Evolutionary conservation across 2,888 invertebrate genomes (phyloP), one percentile per base, ranked within the genome.

Genomic region (Drosophila picticornis): DNA sequence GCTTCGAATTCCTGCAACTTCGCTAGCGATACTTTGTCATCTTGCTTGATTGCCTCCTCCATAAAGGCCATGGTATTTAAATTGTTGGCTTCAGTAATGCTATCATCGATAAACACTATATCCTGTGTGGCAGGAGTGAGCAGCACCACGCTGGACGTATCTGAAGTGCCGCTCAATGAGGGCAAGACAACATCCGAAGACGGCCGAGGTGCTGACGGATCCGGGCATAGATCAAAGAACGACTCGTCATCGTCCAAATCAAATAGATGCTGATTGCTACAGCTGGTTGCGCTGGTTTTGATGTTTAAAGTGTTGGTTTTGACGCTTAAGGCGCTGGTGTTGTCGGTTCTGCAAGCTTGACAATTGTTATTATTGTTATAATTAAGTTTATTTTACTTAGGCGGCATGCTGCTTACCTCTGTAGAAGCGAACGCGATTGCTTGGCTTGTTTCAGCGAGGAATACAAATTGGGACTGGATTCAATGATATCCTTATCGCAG

Each of bases 101-200:
- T 89, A 43, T 92, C 93, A 61, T 93, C 91, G 16, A 92, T 43
- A 56, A 92, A 92, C 38, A 92, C 90, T 25, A 93, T 86, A 11
- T 93, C 93, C 52, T 92, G 91, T 0, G 91, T 90, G n/a, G 70
- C 79, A 13, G 93, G 93, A 16, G 93, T 90, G 36, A 92, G 75
- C 38, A 91, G 67, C 0, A 93, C 65, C 4, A 92, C 86, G 66
- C 93, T 92, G 10, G 85, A 80, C 3, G 77, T 63, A 40, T 81
- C 55, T 11, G 82, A 72, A 10, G 34, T 1, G 29, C 69, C 72
- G 32, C 66, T 79, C 9, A 82, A 65, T 5, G 32, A 2, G 4
- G 83, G 83, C 4, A 82, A 29, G 0, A 13, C 38, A 22, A 29
- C n/a, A 25, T 38, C 13, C 10, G 51, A n/a, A 11, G 52, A 25